A percentile compares a stretch with the other conserved stretches of the same genome.
Evolutionary conservation across 2,888 invertebrate species (phyloP).

Genomic region (Isotomurus palustris): DNA sequence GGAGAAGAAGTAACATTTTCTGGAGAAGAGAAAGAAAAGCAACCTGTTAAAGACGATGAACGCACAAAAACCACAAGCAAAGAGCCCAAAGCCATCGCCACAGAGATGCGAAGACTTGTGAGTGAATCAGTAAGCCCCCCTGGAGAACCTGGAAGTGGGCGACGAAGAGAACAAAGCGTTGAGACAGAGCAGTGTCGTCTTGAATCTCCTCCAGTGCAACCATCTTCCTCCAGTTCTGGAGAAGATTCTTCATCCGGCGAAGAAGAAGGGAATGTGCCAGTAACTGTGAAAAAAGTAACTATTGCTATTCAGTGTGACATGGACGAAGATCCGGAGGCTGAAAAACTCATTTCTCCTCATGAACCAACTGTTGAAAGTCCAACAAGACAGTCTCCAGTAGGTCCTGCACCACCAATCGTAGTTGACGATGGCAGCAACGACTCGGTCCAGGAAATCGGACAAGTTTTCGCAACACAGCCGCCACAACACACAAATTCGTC

Average conservation of each 20-base stretch:
- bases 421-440: constrained; percentile 22
- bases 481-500: not conserved
- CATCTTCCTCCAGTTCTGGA: not conserved
- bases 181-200: constrained; percentile 5
- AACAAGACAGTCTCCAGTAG: constrained; percentile 15
- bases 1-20: too few species aligned
- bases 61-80: not conserved
- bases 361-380: too few species aligned
- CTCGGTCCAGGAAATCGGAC: constrained; percentile 33
- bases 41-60: not conserved
- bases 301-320: constrained; percentile 45
- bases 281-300: constrained; percentile 24
- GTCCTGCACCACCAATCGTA: not conserved
- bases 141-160: not conserved
- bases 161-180: constrained; percentile 15
- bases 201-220: not conserved
- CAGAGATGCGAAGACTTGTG: constrained; percentile 15
- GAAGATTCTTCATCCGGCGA: not conserved
- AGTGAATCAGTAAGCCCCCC: not conserved
- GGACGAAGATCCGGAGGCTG: constrained; percentile 29
- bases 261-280: constrained; percentile 17
- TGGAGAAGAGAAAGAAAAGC: constrained; percentile 13
- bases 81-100: constrained; percentile 10
- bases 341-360: not conserved
- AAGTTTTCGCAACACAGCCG: constrained; percentile 16